Percentiles rank a stretch among this genome's conserved stretches.
These are phyloP conservation scores for Caiman crocodilus DNA, from an alignment of 2,797 vertebrate species.

Conservation along the genomic window DNA sequence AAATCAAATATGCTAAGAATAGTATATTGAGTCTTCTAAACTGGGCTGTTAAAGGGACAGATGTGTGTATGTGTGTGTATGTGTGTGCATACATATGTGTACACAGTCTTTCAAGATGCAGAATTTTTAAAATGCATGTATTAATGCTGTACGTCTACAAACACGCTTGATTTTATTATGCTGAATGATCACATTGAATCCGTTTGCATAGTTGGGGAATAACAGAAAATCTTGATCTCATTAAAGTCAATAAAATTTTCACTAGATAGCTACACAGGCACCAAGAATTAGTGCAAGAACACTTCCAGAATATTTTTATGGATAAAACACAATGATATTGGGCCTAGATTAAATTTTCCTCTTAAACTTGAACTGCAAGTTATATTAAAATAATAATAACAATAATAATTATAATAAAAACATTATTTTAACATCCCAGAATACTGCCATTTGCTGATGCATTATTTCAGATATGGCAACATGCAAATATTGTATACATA, in stretches of 20 bases:
- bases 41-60: neutral
- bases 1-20: constrained; percentile 32
- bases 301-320: constrained; percentile 2
- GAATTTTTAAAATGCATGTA: neutral
- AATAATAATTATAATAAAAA: neutral
- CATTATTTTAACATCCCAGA: neutral
- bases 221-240: accelerated
- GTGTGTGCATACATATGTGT: neutral
- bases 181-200: neutral
- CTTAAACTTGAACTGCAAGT: neutral
- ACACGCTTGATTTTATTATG: neutral
- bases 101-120: neutral
- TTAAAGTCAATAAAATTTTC: neutral
- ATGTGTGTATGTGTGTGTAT: neutral
- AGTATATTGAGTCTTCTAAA: neutral
- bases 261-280: neutral
- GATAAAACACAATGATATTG: constrained; percentile 5
- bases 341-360: neutral
- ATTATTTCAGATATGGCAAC: neutral
- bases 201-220: neutral
- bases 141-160: neutral
- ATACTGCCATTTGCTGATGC: neutral
- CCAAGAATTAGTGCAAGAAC: neutral
- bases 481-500: neutral
- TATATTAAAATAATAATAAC: neutral